phyloP scores from a whole-genome alignment of 2,797 vertebrate species.

The Muscicapa comitata region DNA sequence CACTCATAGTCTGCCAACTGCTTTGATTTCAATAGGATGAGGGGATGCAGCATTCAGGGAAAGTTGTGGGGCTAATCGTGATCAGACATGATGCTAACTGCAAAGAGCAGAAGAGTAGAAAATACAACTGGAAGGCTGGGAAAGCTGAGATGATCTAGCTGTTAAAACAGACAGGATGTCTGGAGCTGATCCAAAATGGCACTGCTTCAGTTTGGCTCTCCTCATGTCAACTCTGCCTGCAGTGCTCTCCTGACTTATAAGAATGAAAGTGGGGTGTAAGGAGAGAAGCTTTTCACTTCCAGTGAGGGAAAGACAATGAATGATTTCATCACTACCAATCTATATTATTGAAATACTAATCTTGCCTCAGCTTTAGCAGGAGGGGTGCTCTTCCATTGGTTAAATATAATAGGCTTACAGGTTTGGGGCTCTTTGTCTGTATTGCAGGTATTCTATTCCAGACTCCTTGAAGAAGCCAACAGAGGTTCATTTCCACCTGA shows the following conservation, averaged over 20 bases:
- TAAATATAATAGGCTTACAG: not conserved
- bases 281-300: not conserved
- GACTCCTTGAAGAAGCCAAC: slow-evolving; percentile 89
- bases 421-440: slow-evolving; percentile 1
- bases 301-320: not conserved
- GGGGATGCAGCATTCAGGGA: not conserved
- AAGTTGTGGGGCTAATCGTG: not conserved
- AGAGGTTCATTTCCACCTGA: slow-evolving; percentile 92
- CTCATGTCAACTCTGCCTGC: not conserved
- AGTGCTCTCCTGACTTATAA: not conserved
- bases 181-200: not conserved
- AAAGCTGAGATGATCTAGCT: not conserved
- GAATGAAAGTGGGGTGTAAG: not conserved
- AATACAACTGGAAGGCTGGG: not conserved
- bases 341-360: not conserved
- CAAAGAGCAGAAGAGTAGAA: not conserved
- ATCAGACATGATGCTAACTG: not conserved
- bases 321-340: not conserved
- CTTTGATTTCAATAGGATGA: not conserved
- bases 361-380: not conserved
- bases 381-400: not conserved
- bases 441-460: slow-evolving; percentile 87
- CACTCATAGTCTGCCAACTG: accelerated
- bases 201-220: not conserved
- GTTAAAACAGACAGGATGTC: not conserved